Evolutionary conservation across 1,140 invertebrate species (phyloP).

Genomic region (Drosophila lini): DNA sequence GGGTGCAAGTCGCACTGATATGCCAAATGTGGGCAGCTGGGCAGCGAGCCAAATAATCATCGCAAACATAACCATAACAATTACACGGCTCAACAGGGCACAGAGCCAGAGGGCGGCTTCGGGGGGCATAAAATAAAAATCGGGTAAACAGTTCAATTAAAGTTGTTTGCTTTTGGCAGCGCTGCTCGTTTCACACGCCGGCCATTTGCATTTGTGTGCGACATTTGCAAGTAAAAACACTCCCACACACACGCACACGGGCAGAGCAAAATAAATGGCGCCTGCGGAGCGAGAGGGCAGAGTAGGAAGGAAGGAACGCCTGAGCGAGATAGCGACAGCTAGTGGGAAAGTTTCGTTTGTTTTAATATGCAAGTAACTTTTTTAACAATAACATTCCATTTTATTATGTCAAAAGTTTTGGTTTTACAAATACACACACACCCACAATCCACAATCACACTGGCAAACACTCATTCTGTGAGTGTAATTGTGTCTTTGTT

Average conservation of each 20-base stretch:
- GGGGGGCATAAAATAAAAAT: constrained; percentile 75
- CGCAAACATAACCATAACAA: constrained; percentile 82
- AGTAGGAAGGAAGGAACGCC: background rate
- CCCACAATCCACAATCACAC: constrained; percentile 23
- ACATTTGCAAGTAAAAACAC: constrained; percentile 49
- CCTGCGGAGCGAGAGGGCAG: background rate
- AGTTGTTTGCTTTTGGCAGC: constrained; percentile 75
- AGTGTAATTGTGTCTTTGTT: constrained; percentile 53
- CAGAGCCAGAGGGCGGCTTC: constrained; percentile 8
- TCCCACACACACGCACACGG: constrained; percentile 11
- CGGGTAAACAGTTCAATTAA: constrained; percentile 84
- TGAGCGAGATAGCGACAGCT: constrained; percentile 14
- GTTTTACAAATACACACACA: constrained; percentile 53
- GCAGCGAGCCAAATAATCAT: constrained; percentile 83
- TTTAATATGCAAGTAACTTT: constrained; percentile 83
- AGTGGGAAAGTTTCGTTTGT: constrained; percentile 75
- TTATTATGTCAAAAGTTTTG: constrained; percentile 84
- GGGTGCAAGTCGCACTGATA: background rate
- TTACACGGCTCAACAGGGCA: constrained; percentile 58
- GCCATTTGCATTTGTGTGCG: constrained; percentile 75
- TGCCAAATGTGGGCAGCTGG: constrained; percentile 66
- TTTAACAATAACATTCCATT: constrained; percentile 83
- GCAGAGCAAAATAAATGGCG: constrained; percentile 49
- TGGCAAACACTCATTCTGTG: constrained; percentile 22
- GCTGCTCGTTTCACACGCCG: constrained; percentile 68